Evolutionary conservation across 2,113 vertebrate species (phyloP), one percentile per base, ranked within the genome.

Genomic region (Perccottus glenii): DNA sequence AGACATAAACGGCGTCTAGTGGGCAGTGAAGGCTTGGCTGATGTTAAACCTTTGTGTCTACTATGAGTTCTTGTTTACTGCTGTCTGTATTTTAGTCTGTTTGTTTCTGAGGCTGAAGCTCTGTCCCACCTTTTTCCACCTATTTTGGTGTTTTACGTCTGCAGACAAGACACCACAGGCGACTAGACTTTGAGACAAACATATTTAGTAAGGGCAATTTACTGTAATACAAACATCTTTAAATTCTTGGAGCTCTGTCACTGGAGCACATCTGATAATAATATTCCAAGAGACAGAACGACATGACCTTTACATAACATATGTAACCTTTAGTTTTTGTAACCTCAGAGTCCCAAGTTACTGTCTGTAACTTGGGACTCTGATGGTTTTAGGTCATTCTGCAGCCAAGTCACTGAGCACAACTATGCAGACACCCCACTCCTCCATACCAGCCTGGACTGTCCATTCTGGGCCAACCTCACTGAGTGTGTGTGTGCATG

Each of bases 11-110:
- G 67, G 58, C 72, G 47, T 83, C 72, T 85, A 60, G 72, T 86
- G 79, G 67, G 58, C 59, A 75, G 64, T 0, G 35, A 59, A 36
- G 64, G 64, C 58, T 75, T 67, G 80, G 70, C 67, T 69, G 52
- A 58, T 73, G 74, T 82, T 40, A 72, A 64, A 73, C 11, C 33
- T 71, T 82, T 83, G 74, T 85, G 78, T 84, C 7, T 16, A 76
- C 63, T 67, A 55, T 51, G 49, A 84, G 76, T 87, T 88, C 75
- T 84, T 87, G 86, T 87, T 86, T 82, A 75, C 76, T 70, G 16
- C 8, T 45, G 38, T 5, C 44, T 50, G 42, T 82, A 82, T 86
- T 75, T 81, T 85, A 75, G 73, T 61, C 42, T 19, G 43, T 51
- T 75, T 78, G 59, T 83, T 76, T 82, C 73, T 81, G 33, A 71